Conservation (phyloP, 2,797 vertebrate species). For the Protosalanx chinensis region DNA sequence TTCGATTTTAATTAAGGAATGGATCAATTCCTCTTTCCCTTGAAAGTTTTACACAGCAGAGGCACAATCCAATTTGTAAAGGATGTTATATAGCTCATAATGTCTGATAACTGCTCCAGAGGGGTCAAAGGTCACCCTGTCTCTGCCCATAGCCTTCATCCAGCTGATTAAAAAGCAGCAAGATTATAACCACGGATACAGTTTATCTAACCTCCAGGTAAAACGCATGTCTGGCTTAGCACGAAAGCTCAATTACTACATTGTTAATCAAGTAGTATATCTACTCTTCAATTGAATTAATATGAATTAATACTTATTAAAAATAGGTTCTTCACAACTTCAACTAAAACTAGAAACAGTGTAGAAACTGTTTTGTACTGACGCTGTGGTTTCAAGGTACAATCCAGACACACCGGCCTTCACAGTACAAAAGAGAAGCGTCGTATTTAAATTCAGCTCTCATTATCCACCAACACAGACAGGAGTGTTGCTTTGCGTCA, state of each 20-base stretch:
- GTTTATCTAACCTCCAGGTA: conserved; percentile 23
- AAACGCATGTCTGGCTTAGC: no score
- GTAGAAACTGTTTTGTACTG: no score
- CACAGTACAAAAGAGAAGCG: neutral
- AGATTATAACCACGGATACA: conserved; percentile 25
- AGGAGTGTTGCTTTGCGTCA: conserved; percentile 35
- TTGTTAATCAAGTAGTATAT: neutral
- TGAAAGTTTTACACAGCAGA: conserved; percentile 47
- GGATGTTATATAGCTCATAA: conserved; percentile 36
- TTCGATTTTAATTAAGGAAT: conserved; percentile 55
- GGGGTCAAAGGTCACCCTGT: conserved; percentile 51
- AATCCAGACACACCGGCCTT: neutral
- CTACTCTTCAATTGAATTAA: no score
- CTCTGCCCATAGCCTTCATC: conserved; percentile 37
- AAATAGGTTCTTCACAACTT: no score
- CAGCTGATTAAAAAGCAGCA: conserved; percentile 10
- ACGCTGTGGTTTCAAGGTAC: neutral
- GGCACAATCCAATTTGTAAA: conserved; percentile 54
- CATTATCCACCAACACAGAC: conserved; percentile 43
- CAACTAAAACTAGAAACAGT: no score
- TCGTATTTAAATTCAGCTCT: conserved; percentile 37
- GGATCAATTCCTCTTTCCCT: conserved; percentile 45
- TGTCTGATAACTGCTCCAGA: conserved; percentile 21
- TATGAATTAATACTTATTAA: no score
- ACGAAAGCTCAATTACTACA: no score